Evolutionary conservation across 2,797 vertebrate genomes (phyloP), one percentile per base, ranked within the genome.

Genomic region (Eidolon dupreanum): DNA sequence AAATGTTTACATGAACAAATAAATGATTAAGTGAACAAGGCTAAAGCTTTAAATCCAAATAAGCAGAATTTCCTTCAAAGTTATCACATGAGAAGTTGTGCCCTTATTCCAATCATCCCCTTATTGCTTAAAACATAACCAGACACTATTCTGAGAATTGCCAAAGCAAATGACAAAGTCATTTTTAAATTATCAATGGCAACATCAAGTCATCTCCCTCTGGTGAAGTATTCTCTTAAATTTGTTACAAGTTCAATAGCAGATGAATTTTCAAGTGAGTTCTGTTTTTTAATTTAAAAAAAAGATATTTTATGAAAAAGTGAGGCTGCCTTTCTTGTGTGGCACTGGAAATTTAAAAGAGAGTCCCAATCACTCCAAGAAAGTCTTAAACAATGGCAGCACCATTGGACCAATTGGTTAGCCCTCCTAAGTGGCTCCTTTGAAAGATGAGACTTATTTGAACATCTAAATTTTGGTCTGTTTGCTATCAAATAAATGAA

Each of bases 51-150:
- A 92, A 90, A 87, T 73, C 15, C 24, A 79, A 38, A 33, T 41
- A 90, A 92, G 82, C 28, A 83, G 4, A 11, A 33, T 90, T 92
- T 94, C 16, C 82, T 83, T 93, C 94, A 91, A 66, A 61, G 33
- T 75, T 71, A 88, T 88, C 36, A 59, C 17, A 75, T 53, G n/a
- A 15, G 16, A 84, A 24, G 38, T 43, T 71, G 24, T 74, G 8
- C 26, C 26, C 38, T 71, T 90, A 63, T 63, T 79, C 22, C 15
- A 68, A 17, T 68, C 2, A 13, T 15, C 5, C 15, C 41, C 19
- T 92, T 36, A 87, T 61, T 96, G 41, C 77, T 90, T 87, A 88
- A 85, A 90, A 90, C 28, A 26, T 43, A 81, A 16, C 41, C 75
- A 82, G 59, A 85, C 57, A 77, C 22, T 46, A 22, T 73, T 79